A percentile compares a stretch with the other conserved stretches of the same genome.
These are phyloP conservation scores for Bemisia tabaci DNA, from an alignment of 1,140 invertebrate genomes.

Conservation along the genomic window DNA sequence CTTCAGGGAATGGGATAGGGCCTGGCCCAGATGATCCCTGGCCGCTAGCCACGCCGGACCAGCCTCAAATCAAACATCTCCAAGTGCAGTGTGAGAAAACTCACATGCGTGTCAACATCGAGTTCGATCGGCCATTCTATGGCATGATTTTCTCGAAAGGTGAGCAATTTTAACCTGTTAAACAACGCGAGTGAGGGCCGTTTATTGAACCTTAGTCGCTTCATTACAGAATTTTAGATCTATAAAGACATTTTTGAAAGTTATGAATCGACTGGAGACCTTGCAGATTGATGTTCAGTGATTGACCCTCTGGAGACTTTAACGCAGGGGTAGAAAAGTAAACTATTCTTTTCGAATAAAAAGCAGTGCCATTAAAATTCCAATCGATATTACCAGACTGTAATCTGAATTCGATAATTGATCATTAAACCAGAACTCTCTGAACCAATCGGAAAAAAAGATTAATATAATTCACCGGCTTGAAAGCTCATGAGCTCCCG, in stretches of 20 bases:
- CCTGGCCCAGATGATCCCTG: conserved; percentile 49
- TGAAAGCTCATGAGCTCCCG: no score
- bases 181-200: not conserved
- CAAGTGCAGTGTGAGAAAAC: conserved; percentile 92
- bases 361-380: no score
- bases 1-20: not conserved
- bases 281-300: no score
- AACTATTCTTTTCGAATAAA: no score
- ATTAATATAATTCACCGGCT: no score
- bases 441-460: no score
- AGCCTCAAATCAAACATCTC: conserved; percentile 79
- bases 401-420: no score
- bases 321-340: no score
- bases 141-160: conserved; percentile 89
- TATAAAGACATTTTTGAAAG: not conserved
- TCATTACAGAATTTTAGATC: not conserved
- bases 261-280: not conserved
- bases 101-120: conserved; percentile 80
- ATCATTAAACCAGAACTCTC: no score
- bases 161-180: no score
- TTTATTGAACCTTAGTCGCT: not conserved
- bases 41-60: conserved; percentile 64
- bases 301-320: no score
- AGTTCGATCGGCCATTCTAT: conserved; percentile 88
- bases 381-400: no score